Evolutionary conservation across 2,113 vertebrate genomes (phyloP), one percentile per base, ranked within the genome.

Genomic region (Thryonomys swinderianus): DNA sequence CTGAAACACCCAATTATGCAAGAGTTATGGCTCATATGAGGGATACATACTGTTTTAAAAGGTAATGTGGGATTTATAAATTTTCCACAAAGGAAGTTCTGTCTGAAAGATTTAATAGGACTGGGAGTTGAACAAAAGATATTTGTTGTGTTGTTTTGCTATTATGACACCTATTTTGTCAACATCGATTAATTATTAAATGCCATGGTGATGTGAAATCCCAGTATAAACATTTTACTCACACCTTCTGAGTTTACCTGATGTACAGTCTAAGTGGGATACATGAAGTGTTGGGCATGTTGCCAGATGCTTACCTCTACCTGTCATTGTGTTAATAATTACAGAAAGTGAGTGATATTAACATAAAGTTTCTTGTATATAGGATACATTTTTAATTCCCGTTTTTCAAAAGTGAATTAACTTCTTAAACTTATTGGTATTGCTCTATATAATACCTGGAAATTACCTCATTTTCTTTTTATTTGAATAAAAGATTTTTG

Each of bases 141-240:
- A 91, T 96, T 98, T 96, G 92, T 91, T 97, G 14, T 88, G n/a
- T 1, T 85, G 74, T 89, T 96, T 97, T 96, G 90, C 67, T 97
- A 97, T 97, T 89, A 89, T 97, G 93, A 98, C 94, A 97, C 61
- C 17, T 30, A 84, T 97, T 98, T 98, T 98, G 95, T 98, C 97
- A 98, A 97, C 94, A 98, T 69, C 89, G 97, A 97, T 98, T 98
- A 98, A 98, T 98, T 98, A 98, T 98, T 98, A 98, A 98, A 66
- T 97, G 59, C 78, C 95, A 67, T 11, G 23, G 92, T 94, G 71
- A 37, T 97, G 97, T 98, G 78, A 81, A 96, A 95, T 95, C 82
- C 74, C 96, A 97, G 32, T 7, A 84, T 51, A 96, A 93, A 90
- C 81, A 23, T 96, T 98, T 98, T 95, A 91, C 83, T 97, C 80